Evolutionary conservation across 2,113 vertebrate genomes (phyloP).

Genomic region (Amphilophus citrinellus): DNA sequence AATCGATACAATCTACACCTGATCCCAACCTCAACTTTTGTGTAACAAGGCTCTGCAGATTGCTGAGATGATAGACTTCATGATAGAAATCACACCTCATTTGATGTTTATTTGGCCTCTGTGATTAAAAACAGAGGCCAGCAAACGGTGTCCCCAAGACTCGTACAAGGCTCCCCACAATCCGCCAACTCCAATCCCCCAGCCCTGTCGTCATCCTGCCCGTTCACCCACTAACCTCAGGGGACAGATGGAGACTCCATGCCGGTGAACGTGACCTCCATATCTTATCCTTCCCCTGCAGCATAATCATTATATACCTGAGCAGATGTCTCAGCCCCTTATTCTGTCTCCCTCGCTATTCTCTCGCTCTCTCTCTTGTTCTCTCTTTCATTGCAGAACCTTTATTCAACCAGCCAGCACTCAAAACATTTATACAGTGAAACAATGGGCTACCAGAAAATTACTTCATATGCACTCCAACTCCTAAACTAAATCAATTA

Average conservation of each 20-base stretch:
- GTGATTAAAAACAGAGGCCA: conserved; percentile 51
- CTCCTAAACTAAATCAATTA: conserved; percentile 3
- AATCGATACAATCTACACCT: conserved; percentile 55
- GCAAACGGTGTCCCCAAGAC: conserved; percentile 30
- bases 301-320: conserved; percentile 65
- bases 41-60: conserved; percentile 14
- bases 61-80: conserved; percentile 37
- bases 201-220: conserved; percentile 25
- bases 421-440: conserved; percentile 15
- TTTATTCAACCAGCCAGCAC: conserved; percentile 15
- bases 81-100: conserved; percentile 43
- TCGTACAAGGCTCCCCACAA: conserved; percentile 6
- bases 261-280: conserved; percentile 57
- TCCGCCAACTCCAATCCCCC: background rate
- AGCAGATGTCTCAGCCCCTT: conserved; percentile 57
- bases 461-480: conserved; percentile 21
- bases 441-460: conserved; percentile 5
- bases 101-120: conserved; percentile 48
- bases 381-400: conserved; percentile 17
- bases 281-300: conserved; percentile 51
- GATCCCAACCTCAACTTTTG: conserved; percentile 42
- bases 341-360: background rate
- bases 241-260: conserved; percentile 62
- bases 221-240: conserved; percentile 52
- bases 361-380: conserved; percentile 4